Base-by-base conservation (phyloP, 2,113 vertebrate species). In the Oncorhynchus tshawytscha region DNA sequence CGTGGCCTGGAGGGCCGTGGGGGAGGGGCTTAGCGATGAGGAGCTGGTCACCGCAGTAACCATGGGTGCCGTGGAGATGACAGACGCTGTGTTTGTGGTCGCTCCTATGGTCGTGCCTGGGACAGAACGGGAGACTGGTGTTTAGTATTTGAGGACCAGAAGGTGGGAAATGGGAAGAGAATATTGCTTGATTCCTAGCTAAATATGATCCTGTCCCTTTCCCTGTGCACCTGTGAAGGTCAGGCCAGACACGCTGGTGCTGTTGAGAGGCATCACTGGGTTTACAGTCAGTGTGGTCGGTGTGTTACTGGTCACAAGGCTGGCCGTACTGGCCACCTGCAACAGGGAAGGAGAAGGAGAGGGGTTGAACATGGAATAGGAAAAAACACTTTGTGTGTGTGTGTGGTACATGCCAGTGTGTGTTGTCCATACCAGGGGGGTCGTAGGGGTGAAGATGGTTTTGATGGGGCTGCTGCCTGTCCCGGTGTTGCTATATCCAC, bases 231-330 rank as follows among this genome's bases (percentile, higher is more conserved):
- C 97, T 94, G 96, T 94, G 89, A 96, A 95, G 80, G 95, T 86
- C 88, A 97, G 90, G 90, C 87, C 94, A 72, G 96, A 95, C 79
- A 96, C 94, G 57, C 93, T 92, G 82, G 95, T 95, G 87, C 95
- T 99, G 94, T 94, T 96, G 85, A 99, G 93, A 88, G 98, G 96
- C 92, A 99, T 94, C 87, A 96, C 93, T 80, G 97, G 93, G 88
- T 96, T 99, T 93, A 99, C 96, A 81, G 97, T 97, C 93, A 99
- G 94, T 78, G 97, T 97, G 84, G 97, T 95, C 82, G 98, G 94
- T 79, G 97, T 93, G 88, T 94, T 99, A 49, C 89, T 90, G 67
- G 85, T 99, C 92, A 99, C 96, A 94, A 99, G 96, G 95, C 96
- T 98, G 77, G 96, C 95, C n/a, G 98, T 98, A 92, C 95, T 97